Evolutionary conservation across 2,113 vertebrate genomes (phyloP), one percentile per base, ranked within the genome.

Genomic region (Octodon degus): DNA sequence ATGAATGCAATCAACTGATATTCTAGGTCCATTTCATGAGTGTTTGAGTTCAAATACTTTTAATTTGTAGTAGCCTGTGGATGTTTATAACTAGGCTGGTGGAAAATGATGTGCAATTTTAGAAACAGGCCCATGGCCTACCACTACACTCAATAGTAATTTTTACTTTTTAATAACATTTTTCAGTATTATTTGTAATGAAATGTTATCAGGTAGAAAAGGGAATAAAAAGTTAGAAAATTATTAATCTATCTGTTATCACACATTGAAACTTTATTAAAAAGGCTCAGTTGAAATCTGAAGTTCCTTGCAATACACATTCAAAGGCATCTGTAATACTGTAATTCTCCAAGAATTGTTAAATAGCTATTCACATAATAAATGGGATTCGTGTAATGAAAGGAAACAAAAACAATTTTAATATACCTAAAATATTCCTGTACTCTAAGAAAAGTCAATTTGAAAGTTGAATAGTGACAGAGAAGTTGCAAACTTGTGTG

Each of bases 51-150:
- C 30, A 88, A 83, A 92, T 83, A 20, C 0, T 92, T 93, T 90
- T 92, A 63, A 85, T 92, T 88, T 90, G 13, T 85, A 86, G 63
- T 55, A 95, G 6, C 22, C 86, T 40, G 58, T 70, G 50, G 76
- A 60, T 95, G 20, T 62, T 95, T 97, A 24, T 82, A 27, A 93
- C 7, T 65, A 84, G 37, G 1, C 32, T 74, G 43, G 16, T 92
- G 1, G 10, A 16, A 88, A n/a, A 34, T 88, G 47, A n/a, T 65
- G 13, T 85, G 43, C 53, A 97, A 5, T 27, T 98, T 97, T 92
- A 25, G 72, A 97, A 60, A 16, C 32, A 60, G 95, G 50, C 1
- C 0, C 14, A 91, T 91, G 17, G 16, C 55, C 55, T 93, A 37
- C 88, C 3, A 11, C 6, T 65, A n/a, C 4, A 25, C 16, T 85